Conservation (phyloP, 2,113 vertebrate genomes). For the Athene cunicularia region DNA sequence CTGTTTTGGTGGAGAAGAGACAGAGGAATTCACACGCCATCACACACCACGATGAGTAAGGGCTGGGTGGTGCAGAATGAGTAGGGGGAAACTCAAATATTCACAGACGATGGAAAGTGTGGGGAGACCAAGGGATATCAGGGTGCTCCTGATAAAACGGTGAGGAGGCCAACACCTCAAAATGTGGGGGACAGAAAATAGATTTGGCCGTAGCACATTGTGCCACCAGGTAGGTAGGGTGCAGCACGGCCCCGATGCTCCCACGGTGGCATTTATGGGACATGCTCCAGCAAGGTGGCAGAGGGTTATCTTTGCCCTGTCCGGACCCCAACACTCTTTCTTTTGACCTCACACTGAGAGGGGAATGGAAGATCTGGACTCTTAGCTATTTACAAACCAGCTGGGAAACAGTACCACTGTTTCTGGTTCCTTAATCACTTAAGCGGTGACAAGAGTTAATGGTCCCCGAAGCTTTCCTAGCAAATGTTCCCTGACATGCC, state of each 20-base stretch:
- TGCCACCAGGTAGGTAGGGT: no score
- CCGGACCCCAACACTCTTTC: neutral
- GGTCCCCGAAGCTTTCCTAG: constrained; percentile 47
- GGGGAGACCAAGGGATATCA: neutral
- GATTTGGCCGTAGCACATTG: neutral
- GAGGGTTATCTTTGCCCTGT: neutral
- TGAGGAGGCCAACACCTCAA: neutral
- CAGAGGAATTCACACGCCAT: neutral
- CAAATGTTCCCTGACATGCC: constrained; percentile 57
- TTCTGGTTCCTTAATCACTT: constrained; percentile 49
- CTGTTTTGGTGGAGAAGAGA: neutral
- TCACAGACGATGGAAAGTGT: neutral
- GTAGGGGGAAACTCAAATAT: neutral
- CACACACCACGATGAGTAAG: neutral
- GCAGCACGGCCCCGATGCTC: neutral
- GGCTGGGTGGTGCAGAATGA: neutral
- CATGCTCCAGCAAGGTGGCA: neutral
- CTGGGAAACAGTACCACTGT: neutral
- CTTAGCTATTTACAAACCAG: constrained; percentile 4
- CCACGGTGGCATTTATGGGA: fast-evolving
- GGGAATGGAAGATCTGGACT: neutral
- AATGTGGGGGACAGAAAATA: fast-evolving
- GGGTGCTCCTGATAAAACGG: neutral
- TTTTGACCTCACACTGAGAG: neutral
- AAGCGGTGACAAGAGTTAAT: constrained; percentile 58